These are phyloP conservation scores for Teleopsis dalmanni DNA, from an alignment of 1,140 invertebrate genomes.

Conservation along the genomic window DNA sequence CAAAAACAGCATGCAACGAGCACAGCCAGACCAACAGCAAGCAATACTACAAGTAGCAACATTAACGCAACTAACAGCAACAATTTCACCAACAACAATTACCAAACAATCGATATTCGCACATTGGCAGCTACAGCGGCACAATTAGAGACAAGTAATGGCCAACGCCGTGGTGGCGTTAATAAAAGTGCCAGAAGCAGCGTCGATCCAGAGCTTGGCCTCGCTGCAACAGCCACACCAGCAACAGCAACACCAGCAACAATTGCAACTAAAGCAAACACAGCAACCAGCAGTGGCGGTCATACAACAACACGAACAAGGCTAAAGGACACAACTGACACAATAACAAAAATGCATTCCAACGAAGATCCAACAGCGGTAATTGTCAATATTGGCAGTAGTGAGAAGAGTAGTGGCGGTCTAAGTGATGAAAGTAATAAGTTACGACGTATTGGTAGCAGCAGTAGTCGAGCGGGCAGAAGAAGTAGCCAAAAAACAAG, in stretches of 20 bases:
- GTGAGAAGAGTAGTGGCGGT: neutral
- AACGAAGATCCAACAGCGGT: slow-evolving; percentile 5
- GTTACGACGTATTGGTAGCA: neutral
- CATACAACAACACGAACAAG: neutral
- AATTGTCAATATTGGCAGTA: neutral
- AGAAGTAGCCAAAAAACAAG: slow-evolving; percentile 9
- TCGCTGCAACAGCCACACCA: neutral
- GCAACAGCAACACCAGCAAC: slow-evolving; percentile 7
- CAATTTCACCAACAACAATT: slow-evolving; percentile 7
- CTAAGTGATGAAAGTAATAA: neutral
- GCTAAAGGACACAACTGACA: slow-evolving; percentile 10
- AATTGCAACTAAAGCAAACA: neutral
- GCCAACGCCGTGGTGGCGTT: neutral
- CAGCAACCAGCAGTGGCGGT: neutral
- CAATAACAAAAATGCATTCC: slow-evolving; percentile 15
- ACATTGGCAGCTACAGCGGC: slow-evolving; percentile 8
- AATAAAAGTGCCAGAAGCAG: slow-evolving; percentile 15
- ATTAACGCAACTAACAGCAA: too few species aligned
- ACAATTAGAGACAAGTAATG: slow-evolving; percentile 7
- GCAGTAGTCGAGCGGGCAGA: neutral
- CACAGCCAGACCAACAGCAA: slow-evolving; percentile 13
- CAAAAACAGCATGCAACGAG: neutral
- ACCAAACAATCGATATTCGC: slow-evolving; percentile 11
- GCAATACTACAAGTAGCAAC: slow-evolving; percentile 13
- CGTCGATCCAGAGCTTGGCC: slow-evolving; percentile 17